Base-by-base conservation (phyloP, 2,113 vertebrate species). In the Nothocercus julius region DNA sequence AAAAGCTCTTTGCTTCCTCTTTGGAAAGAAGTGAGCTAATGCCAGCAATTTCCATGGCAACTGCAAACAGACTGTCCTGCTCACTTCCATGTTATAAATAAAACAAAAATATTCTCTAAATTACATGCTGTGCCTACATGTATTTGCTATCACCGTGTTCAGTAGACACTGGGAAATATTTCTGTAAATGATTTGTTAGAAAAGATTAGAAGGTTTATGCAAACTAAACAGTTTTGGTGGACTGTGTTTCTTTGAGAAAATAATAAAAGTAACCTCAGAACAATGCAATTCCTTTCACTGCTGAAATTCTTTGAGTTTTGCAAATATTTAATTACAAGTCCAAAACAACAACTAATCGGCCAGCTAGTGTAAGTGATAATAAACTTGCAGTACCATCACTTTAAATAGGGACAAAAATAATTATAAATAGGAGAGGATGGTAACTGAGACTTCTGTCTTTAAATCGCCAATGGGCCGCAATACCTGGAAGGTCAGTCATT, bases 81-180 rank as follows among this genome's bases (percentile, higher is more conserved):
- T 94, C 93, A 89, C 88, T 95, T 95, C 93, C 59, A 75, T 75
- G 88, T 94, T 96, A 94, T 95, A 97, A 97, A 96, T 96, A 97
- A 96, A 97, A 97, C 93, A 97, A 94, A 96, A 97, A 95, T 95
- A 97, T 91, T 95, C 94, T 80, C 88, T 69, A 94, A 96, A 97
- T 97, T 94, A 89, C 90, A 85, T 67, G 86, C 95, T 93, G 81
- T 96, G 90, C 45, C 88, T 95, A 74, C 86, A n/a, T 94, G 84
- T 96, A 95, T 97, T 97, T 96, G 93, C 96, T 96, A 93, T 95
- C 95, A 93, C 95, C 54, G 54, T 80, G 62, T 95, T 96, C 95
- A 79, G 62, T 67, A 93, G 95, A 95, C 84, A 82, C 59, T 80
- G 74, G 66, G 59, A 96, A 94, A 91, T 93, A 89, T 90, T 89